Conservation (phyloP, 2,888 invertebrate genomes). For the Plutella xylostella region DNA sequence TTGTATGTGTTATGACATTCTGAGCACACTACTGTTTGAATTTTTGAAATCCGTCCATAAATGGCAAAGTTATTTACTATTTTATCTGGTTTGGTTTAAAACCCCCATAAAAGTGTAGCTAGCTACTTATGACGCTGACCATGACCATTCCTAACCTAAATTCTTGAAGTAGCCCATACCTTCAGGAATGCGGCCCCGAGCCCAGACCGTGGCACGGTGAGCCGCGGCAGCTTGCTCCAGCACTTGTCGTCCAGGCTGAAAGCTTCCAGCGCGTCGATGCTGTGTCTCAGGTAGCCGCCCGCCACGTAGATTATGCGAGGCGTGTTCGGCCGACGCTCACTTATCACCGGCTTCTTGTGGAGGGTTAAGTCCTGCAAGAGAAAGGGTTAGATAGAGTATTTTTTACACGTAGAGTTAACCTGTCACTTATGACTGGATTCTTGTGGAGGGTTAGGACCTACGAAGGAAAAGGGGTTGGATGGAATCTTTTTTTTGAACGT, state of each 20-base stretch:
- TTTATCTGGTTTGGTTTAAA: too few species aligned
- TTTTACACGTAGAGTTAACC: too few species aligned
- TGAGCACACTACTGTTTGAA: too few species aligned
- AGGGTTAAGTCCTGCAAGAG: conserved; percentile 80
- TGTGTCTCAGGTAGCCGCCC: conserved; percentile 89
- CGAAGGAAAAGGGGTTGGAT: conserved; percentile 18
- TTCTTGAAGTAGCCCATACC: too few species aligned
- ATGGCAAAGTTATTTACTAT: too few species aligned
- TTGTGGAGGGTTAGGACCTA: conserved; percentile 91
- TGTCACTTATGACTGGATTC: conserved; percentile 86
- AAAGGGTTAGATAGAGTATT: too few species aligned
- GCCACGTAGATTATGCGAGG: conserved; percentile 92
- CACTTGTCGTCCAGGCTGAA: conserved; percentile 88
- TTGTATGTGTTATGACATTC: too few species aligned
- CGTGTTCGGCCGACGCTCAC: conserved; percentile 88
- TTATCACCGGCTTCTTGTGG: conserved; percentile 87
- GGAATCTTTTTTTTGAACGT: too few species aligned
- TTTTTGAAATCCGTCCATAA: too few species aligned
- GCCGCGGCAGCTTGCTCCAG: conserved; percentile 84
- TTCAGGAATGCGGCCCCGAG: conserved; percentile 88
- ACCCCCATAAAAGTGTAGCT: too few species aligned
- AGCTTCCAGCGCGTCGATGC: conserved; percentile 88
- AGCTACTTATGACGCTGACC: too few species aligned
- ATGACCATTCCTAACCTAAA: too few species aligned
- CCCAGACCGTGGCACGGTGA: conserved; percentile 91